Base-by-base conservation (phyloP, 1,140 invertebrate species). In the Apolygus lucorum region DNA sequence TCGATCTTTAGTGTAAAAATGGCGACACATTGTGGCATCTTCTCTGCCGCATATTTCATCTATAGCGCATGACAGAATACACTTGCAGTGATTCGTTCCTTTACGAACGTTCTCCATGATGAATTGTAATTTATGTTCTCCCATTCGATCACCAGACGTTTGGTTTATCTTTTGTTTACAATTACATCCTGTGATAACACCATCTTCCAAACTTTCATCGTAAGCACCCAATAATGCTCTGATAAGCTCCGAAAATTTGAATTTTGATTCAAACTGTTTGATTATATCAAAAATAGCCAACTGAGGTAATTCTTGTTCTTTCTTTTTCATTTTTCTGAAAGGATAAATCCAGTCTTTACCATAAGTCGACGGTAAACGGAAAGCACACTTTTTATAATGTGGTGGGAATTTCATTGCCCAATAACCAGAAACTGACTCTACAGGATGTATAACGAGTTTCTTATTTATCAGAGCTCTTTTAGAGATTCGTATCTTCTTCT, bases 81-180 rank as follows among this genome's bases (percentile, higher is more conserved):
- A 66, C 17, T 28, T n/a, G 64, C 64, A 66, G 2, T 8, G 54
- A 8, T 13, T 69, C 67, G 29, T 8, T 42, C 17, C 17, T 17
- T 17, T 42, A 4, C 17, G 34, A 42, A 42, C 34, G 34, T 42
- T 42, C 34, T 42, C 17, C 34, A 42, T 68, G 28, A 72, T 69
- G 68, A 72, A 69, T 64, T 27, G 29, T 54, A 52, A 69, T 66
- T 72, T 68, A 63, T 66, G 63, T 42, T 67, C 63, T 42, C 26
- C n/a, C 63, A 54, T 69, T 72, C 68, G 11, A 59, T 59, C 4
- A 42, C 17, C 4, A 17, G 34, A 8, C 4, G 34, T 8, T 42
- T 42, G 4, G 4, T 42, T 17, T 8, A 42, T 42, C 34, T 42
- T 59, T 21, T 22, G 8, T 21, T 22, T 21, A 21, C 54, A 59